Percentiles rank a stretch among this genome's conserved stretches.
Evolutionary conservation across 2,888 invertebrate genomes (phyloP).

Genomic region (Papilio elwesi): DNA sequence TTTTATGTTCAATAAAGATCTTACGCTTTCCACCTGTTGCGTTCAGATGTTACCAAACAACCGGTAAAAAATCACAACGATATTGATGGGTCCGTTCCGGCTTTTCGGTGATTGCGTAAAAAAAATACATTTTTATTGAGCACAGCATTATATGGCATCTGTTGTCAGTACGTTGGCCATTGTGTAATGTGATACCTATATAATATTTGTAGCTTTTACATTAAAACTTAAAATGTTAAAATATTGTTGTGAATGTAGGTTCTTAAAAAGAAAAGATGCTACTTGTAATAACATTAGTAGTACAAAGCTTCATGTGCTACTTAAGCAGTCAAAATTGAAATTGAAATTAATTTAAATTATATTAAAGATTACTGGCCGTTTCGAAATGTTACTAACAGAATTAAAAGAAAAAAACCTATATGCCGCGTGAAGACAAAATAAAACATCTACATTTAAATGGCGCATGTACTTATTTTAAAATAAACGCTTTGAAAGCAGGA

Average conservation of each 20-base stretch:
- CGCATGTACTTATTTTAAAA: conserved; percentile 46
- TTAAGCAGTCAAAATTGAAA: too few relatives aligned
- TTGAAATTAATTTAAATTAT: not conserved
- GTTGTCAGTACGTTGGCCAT: conserved; percentile 50
- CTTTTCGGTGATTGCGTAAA: conserved; percentile 55
- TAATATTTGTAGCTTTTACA: too few relatives aligned
- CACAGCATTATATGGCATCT: conserved; percentile 55
- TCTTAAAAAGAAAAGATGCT: too few relatives aligned
- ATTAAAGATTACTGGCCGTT: not conserved
- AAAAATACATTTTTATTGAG: conserved; percentile 55
- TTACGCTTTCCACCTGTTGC: conserved; percentile 62
- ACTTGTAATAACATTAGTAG: too few relatives aligned
- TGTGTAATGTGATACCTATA: conserved; percentile 1
- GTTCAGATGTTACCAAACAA: conserved; percentile 62
- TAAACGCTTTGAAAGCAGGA: conserved; percentile 66
- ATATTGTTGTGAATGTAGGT: too few relatives aligned
- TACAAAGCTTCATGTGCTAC: too few relatives aligned
- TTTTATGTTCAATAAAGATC: conserved; percentile 41
- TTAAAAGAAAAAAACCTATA: not conserved
- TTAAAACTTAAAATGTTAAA: too few relatives aligned
- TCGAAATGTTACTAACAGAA: not conserved
- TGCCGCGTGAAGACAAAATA: conserved; percentile 13
- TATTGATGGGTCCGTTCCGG: conserved; percentile 67
- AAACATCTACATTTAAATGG: conserved; percentile 33
- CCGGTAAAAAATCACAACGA: conserved; percentile 62